Base-by-base conservation (phyloP, 1,140 invertebrate species). In the Drosophila persimilis region DNA sequence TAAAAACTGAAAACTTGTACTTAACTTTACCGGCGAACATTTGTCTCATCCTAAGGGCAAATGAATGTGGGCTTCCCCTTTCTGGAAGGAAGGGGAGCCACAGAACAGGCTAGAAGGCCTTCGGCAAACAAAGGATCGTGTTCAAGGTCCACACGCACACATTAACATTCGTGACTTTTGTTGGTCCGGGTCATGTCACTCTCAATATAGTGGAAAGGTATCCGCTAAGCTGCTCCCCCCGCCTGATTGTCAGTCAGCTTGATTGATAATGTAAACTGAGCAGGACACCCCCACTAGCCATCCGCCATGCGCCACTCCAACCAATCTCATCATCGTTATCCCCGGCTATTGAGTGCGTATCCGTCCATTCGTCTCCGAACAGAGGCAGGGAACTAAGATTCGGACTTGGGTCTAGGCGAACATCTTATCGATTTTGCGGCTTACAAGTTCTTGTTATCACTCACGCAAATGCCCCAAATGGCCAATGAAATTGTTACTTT, bases 211-310 rank as follows among this genome's bases (percentile, higher is more conserved):
- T 41, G 43, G 48, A 54, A 52, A 77, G 81, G 81, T 86, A 86
- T 81, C 62, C 84, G 35, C 62, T 56, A 55, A 45, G 57, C 46
- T 31, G 44, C 45, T 44, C n/a, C 17, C 17, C 50, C 29, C 6
- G 15, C 31, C 67, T 73, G 75, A 88, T 86, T 86, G 83, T 86
- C 83, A 79, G 78, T 79, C 75, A 48, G 71, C 64, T 83, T 88
- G 83, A 88, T 88, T 88, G 83, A 88, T 88, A 88, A 88, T 83
- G 83, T 89, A 88, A 89, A 71, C 84, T 51, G 72, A 86, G 83
- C 44, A 69, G 80, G 35, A 63, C 62, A 54, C 24, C 53, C 9
- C 35, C 35, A 43, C 57, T 47, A 39, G 41, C 53, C 39, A 24
- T 5, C 52, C 52, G 35, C 35, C 24, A 59, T 20, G 1, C 20